A percentile compares a stretch with the other conserved stretches of the same genome.
Evolutionary conservation across 2,888 invertebrate species (phyloP).

Genomic region (Temnothorax ravouxi): DNA sequence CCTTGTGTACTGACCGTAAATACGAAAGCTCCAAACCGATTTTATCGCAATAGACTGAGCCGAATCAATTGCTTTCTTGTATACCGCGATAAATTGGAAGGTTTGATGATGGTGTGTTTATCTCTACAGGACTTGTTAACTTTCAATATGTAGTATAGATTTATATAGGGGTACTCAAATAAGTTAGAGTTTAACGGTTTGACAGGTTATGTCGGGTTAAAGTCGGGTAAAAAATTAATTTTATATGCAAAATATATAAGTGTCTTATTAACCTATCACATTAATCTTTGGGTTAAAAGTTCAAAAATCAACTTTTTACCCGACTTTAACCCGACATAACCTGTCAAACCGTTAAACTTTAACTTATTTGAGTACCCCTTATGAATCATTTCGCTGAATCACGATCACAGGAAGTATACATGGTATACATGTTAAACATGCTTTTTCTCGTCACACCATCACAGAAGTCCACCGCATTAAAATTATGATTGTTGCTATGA

Average conservation of each 20-base stretch:
- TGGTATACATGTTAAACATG: neutral
- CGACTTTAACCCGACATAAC: no score
- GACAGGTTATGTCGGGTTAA: no score
- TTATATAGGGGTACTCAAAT: no score
- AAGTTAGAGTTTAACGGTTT: no score
- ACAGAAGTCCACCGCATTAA: neutral
- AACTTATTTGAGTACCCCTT: no score
- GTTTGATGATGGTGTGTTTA: neutral
- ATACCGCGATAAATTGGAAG: slow-evolving; percentile 40
- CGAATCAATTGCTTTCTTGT: slow-evolving; percentile 22
- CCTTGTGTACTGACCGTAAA: slow-evolving; percentile 60
- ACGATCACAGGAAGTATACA: slow-evolving; percentile 8
- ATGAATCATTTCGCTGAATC: slow-evolving; percentile 26
- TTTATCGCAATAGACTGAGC: slow-evolving; percentile 40
- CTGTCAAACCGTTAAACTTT: no score
- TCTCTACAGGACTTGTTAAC: neutral
- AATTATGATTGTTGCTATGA: neutral
- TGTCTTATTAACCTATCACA: no score
- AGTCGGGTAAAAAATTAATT: no score
- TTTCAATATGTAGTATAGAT: slow-evolving; percentile 14
- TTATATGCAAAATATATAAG: no score
- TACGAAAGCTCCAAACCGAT: slow-evolving; percentile 36
- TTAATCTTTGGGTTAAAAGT: no score
- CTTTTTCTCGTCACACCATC: neutral
- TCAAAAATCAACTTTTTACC: no score